A percentile compares a stretch with the other conserved stretches of the same genome.
Evolutionary conservation across 2,797 vertebrate genomes (phyloP).

Genomic region (Somateria mollissima): DNA sequence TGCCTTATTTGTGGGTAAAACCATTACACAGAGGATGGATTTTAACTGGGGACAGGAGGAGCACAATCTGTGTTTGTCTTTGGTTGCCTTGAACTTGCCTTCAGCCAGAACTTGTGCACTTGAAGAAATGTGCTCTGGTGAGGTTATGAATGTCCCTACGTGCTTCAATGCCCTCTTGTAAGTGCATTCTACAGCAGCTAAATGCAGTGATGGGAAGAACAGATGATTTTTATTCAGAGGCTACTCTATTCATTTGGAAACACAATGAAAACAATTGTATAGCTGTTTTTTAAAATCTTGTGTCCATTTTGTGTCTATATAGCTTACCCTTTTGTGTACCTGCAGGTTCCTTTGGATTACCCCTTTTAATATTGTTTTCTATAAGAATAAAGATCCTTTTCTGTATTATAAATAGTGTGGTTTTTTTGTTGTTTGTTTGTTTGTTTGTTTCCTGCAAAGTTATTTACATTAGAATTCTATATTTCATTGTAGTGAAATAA

Average conservation of each 20-base stretch:
- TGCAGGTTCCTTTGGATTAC: background rate
- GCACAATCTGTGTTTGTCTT: background rate
- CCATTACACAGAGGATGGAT: background rate
- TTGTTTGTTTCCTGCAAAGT: background rate
- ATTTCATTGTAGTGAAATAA: background rate
- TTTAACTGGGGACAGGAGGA: background rate
- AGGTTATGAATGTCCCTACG: background rate
- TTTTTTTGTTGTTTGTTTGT: background rate
- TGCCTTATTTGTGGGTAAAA: slow-evolving; percentile 48
- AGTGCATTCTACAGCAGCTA: background rate
- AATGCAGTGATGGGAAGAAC: background rate
- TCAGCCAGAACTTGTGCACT: background rate
- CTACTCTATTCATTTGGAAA: background rate
- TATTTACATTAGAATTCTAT: background rate
- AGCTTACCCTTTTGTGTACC: background rate
- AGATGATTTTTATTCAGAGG: slow-evolving; percentile 17
- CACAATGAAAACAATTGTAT: background rate
- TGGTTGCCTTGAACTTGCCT: slow-evolving; percentile 39
- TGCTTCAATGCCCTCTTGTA: background rate
- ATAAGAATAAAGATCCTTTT: slow-evolving; percentile 40
- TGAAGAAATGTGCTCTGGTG: background rate
- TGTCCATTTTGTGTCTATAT: background rate
- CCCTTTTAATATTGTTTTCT: slow-evolving; percentile 31
- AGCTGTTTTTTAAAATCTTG: slow-evolving; percentile 4
- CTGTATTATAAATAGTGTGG: slow-evolving; percentile 26